A percentile compares a stretch with the other conserved stretches of the same genome.
Conservation (phyloP, 1,140 invertebrate genomes). For the Bombus consobrinus region DNA sequence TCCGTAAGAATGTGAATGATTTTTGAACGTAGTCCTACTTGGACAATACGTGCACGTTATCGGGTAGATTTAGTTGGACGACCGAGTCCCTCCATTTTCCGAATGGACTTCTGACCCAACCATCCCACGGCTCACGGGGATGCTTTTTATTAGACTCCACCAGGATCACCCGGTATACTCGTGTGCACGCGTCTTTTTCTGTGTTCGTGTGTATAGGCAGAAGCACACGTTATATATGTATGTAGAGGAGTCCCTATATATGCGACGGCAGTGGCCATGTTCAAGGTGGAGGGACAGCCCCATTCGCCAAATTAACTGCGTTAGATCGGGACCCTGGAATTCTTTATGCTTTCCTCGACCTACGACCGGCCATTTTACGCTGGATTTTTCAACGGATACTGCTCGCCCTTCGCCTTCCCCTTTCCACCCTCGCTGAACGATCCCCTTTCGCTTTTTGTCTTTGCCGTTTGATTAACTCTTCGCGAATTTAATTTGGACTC, state of each 20-base stretch:
- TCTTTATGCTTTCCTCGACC: slow-evolving; percentile 76
- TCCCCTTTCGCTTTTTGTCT: slow-evolving; percentile 44
- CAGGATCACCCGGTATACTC: slow-evolving; percentile 75
- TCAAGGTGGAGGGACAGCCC: slow-evolving; percentile 74
- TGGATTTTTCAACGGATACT: slow-evolving; percentile 69
- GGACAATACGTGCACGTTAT: slow-evolving; percentile 80
- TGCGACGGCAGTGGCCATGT: slow-evolving; percentile 75
- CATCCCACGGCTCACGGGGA: slow-evolving; percentile 71
- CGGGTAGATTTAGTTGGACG: slow-evolving; percentile 82
- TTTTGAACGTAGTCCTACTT: slow-evolving; percentile 21
- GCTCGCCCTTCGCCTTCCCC: not conserved
- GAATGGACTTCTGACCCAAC: slow-evolving; percentile 83
- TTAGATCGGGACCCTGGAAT: slow-evolving; percentile 72
- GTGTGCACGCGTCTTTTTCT: slow-evolving; percentile 9
- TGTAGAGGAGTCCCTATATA: slow-evolving; percentile 53
- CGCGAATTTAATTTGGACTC: not conserved
- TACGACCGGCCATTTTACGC: slow-evolving; percentile 77
- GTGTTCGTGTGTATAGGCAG: slow-evolving; percentile 1
- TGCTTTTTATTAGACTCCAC: slow-evolving; percentile 82
- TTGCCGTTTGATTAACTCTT: slow-evolving; percentile 59
- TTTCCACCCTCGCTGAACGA: slow-evolving; percentile 19
- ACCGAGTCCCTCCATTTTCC: slow-evolving; percentile 81
- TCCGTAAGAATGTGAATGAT: not conserved
- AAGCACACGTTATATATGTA: not conserved
- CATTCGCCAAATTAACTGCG: slow-evolving; percentile 82